Percentiles rank a stretch among this genome's conserved stretches.
These are phyloP conservation scores for Casuarius casuarius DNA, from an alignment of 2,113 vertebrate genomes.

Conservation along the genomic window DNA sequence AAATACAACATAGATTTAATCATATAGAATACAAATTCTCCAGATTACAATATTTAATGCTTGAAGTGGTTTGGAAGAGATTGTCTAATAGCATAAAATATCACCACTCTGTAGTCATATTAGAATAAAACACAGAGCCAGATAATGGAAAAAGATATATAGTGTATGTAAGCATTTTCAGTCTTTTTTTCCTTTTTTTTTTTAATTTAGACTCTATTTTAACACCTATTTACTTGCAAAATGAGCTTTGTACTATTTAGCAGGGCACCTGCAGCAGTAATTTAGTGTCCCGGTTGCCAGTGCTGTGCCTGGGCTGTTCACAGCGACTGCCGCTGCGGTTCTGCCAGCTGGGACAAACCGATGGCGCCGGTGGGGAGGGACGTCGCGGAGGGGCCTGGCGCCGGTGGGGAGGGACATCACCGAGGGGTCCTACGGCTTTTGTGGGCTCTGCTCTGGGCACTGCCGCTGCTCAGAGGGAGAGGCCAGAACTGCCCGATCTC, in stretches of 20 bases:
- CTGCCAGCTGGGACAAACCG: not conserved
- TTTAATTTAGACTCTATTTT: not conserved
- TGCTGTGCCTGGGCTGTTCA: not conserved
- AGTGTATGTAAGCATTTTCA: not conserved
- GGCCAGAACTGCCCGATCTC: not conserved
- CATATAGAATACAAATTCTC: not conserved
- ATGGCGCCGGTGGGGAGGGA: not conserved
- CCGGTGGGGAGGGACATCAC: too few relatives aligned
- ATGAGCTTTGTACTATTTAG: not conserved
- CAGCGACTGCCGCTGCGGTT: not conserved
- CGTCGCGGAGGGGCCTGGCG: not conserved
- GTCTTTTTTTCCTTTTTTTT: not conserved
- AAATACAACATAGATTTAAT: not conserved
- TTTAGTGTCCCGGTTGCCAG: not conserved
- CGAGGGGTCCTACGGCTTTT: not conserved
- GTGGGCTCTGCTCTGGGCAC: not conserved
- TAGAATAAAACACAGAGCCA: not conserved
- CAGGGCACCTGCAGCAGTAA: not conserved
- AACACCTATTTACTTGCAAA: not conserved
- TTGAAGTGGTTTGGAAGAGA: not conserved
- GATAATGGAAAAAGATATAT: not conserved
- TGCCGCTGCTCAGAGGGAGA: not conserved
- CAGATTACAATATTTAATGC: not conserved
- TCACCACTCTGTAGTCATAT: not conserved
- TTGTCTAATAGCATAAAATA: not conserved